A percentile compares a stretch with the other conserved stretches of the same genome.
phyloP scores from a whole-genome alignment of 2,797 vertebrate species.

The Crocidura indochinensis region DNA sequence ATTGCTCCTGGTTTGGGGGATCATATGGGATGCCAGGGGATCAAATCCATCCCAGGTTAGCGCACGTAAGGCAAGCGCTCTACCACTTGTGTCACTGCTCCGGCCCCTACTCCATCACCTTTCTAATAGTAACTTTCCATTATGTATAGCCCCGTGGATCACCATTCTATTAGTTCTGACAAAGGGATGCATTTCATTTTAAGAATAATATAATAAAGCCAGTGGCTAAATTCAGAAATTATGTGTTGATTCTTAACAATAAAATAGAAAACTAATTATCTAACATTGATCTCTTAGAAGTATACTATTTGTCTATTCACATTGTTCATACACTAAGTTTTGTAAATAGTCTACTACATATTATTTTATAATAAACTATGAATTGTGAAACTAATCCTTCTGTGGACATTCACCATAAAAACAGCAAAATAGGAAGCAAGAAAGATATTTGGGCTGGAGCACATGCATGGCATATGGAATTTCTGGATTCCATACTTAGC shows the following conservation, averaged over 20 bases:
- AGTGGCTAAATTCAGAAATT: background rate
- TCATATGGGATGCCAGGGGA: too few relatives aligned
- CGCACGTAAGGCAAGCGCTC: too few relatives aligned
- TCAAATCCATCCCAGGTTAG: too few relatives aligned
- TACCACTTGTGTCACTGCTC: too few relatives aligned
- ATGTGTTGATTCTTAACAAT: background rate
- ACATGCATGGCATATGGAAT: too few relatives aligned
- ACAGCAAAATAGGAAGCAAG: background rate
- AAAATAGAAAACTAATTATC: background rate
- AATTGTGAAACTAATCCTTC: constrained; percentile 27
- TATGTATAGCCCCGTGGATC: background rate
- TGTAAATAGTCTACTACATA: constrained; percentile 19
- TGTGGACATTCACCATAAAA: constrained; percentile 23
- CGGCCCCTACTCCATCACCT: background rate
- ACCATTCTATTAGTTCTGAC: too few relatives aligned
- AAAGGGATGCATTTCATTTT: too few relatives aligned
- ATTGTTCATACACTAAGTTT: constrained; percentile 49
- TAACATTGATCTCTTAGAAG: constrained; percentile 50
- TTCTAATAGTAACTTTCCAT: background rate
- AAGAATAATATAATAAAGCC: background rate
- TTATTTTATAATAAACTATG: background rate
- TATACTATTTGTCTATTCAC: constrained; percentile 26
- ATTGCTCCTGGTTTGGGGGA: too few relatives aligned
- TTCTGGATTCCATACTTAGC: too few relatives aligned
- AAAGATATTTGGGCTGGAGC: too few relatives aligned